Conservation (phyloP, 2,797 vertebrate genomes). For the Champsocephalus esox region DNA sequence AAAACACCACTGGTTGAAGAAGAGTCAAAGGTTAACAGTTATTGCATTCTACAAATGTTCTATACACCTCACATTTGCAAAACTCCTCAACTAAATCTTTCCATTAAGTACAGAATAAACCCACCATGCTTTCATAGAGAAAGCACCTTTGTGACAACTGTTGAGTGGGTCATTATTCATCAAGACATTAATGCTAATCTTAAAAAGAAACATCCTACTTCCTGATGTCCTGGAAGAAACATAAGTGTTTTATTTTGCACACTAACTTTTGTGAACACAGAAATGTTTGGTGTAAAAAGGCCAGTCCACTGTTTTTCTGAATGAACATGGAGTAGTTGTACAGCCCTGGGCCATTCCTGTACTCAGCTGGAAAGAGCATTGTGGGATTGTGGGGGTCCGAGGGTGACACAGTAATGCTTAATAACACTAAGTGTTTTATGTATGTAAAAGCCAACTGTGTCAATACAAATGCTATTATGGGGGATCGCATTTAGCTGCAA, state of each 20-base stretch:
- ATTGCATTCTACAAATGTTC: background rate
- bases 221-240: background rate
- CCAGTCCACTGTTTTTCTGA: conserved; percentile 4
- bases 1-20: background rate
- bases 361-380: conserved; percentile 24
- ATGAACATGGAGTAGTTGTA: conserved; percentile 16
- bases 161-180: background rate
- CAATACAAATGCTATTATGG: conserved; percentile 32
- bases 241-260: background rate
- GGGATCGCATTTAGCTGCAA: conserved; percentile 18
- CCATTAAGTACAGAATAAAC: background rate
- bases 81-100: background rate
- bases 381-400: conserved; percentile 8
- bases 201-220: background rate
- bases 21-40: background rate
- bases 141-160: background rate
- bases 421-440: conserved; percentile 13
- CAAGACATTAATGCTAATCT: conserved; percentile 8
- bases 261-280: conserved; percentile 4
- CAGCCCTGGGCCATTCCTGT: conserved; percentile 25
- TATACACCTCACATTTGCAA: background rate
- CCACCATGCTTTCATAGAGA: background rate
- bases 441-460: conserved; percentile 5
- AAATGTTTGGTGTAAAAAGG: conserved; percentile 12
- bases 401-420: conserved; percentile 13